Conservation (phyloP, 2,888 invertebrate species). For the Bruchidius siliquastri region DNA sequence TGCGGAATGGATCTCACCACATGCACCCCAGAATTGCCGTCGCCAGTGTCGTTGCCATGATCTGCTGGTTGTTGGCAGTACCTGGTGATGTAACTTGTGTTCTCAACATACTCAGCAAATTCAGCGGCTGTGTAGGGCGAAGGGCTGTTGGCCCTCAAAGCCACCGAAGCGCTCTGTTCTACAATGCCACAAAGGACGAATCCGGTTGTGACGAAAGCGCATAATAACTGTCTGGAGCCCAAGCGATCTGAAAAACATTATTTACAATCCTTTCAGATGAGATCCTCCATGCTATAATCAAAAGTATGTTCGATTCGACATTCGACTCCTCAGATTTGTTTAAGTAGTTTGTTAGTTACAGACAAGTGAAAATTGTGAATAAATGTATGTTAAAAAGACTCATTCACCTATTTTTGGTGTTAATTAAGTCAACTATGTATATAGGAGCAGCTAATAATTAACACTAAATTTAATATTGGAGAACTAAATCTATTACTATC, state of each 20-base stretch:
- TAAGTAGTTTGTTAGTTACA: too few species aligned
- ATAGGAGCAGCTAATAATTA: too few species aligned
- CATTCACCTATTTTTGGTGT: too few species aligned
- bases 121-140: conserved; percentile 45
- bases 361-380: too few species aligned
- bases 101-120: conserved; percentile 50
- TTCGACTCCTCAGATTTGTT: too few species aligned
- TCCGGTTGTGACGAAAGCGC: conserved; percentile 51
- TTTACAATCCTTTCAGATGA: too few species aligned
- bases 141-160: conserved; percentile 50
- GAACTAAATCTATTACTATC: too few species aligned
- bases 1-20: conserved; percentile 46
- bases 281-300: too few species aligned
- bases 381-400: too few species aligned
- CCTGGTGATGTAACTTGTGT: conserved; percentile 48
- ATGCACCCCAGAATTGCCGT: conserved; percentile 31
- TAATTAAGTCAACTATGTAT: too few species aligned
- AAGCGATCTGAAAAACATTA: conserved; percentile 39
- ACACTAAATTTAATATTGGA: too few species aligned
- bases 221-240: conserved; percentile 51
- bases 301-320: too few species aligned
- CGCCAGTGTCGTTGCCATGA: conserved; percentile 22
- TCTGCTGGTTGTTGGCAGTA: conserved; percentile 43
- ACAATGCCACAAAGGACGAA: conserved; percentile 55
- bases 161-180: conserved; percentile 55